Conservation (phyloP, 2,113 vertebrate species). For the Heterocephalus glaber region DNA sequence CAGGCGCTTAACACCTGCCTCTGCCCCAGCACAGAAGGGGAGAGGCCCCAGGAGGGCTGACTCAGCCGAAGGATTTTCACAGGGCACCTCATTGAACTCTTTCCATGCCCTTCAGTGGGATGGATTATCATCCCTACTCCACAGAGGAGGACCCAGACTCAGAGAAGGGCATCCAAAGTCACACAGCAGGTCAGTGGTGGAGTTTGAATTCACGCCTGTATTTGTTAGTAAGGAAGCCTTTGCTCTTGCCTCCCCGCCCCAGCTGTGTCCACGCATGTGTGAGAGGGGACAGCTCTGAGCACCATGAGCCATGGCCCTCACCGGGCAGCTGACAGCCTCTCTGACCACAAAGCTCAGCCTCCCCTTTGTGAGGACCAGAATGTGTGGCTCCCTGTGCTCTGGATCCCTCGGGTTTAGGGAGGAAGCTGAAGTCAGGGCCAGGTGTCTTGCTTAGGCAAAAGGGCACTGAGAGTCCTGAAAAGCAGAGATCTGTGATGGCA, state of each 20-base stretch:
- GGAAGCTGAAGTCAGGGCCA: not conserved
- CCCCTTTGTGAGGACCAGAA: not conserved
- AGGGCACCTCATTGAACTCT: not conserved
- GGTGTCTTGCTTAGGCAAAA: not conserved
- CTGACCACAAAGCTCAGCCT: not conserved
- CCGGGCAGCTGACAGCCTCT: not conserved
- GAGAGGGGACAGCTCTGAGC: not conserved
- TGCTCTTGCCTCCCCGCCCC: not conserved
- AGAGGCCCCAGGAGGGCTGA: not conserved
- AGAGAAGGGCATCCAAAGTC: not conserved
- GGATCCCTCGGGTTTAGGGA: not conserved
- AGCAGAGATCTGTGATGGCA: not conserved
- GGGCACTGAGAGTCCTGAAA: not conserved
- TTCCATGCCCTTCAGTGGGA: not conserved
- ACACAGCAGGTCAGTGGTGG: not conserved
- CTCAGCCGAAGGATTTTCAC: not conserved
- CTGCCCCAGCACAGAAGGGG: not conserved
- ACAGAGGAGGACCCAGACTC: not conserved
- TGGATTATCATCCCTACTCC: not conserved
- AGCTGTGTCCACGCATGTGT: not conserved
- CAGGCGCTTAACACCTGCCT: rapidly evolving
- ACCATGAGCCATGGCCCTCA: not conserved
- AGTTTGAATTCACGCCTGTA: not conserved
- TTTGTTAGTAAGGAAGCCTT: not conserved
- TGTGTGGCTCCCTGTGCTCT: not conserved